phyloP scores from a whole-genome alignment of 1,140 invertebrate species.

The Ruditapes philippinarum region DNA sequence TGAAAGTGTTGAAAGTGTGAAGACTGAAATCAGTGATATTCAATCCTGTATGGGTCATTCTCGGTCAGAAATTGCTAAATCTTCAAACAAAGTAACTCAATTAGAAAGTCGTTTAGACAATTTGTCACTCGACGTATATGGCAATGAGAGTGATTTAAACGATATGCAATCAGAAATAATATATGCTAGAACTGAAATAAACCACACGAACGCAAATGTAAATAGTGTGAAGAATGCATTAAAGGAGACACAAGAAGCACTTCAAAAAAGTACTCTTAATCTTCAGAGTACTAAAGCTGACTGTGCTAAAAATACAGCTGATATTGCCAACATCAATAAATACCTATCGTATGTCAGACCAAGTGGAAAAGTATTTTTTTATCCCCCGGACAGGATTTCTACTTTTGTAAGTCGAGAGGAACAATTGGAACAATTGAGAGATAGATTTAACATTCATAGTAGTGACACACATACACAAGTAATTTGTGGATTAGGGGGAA shows the following conservation, averaged over 20 bases:
- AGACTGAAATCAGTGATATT: background rate
- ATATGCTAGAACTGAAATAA: background rate
- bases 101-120: background rate
- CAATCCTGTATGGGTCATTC: background rate
- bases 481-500: constrained; percentile 34
- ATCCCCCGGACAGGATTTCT: constrained; percentile 39
- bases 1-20: background rate
- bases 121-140: background rate
- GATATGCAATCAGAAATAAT: background rate
- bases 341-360: background rate
- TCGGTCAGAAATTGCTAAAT: background rate
- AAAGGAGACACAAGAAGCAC: background rate
- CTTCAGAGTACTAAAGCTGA: background rate
- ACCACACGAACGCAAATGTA: background rate
- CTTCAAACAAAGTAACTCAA: background rate
- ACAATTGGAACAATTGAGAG: background rate
- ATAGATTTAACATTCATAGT: background rate
- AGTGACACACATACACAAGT: background rate
- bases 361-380: constrained; percentile 34
- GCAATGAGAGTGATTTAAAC: background rate
- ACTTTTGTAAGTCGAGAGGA: constrained; percentile 31
- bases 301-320: background rate
- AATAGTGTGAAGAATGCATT: background rate
- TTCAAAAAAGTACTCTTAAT: background rate
- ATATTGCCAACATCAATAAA: background rate